These are phyloP conservation scores for Priocnemis perturbator DNA, from an alignment of 2,888 invertebrate species.

Conservation along the genomic window DNA sequence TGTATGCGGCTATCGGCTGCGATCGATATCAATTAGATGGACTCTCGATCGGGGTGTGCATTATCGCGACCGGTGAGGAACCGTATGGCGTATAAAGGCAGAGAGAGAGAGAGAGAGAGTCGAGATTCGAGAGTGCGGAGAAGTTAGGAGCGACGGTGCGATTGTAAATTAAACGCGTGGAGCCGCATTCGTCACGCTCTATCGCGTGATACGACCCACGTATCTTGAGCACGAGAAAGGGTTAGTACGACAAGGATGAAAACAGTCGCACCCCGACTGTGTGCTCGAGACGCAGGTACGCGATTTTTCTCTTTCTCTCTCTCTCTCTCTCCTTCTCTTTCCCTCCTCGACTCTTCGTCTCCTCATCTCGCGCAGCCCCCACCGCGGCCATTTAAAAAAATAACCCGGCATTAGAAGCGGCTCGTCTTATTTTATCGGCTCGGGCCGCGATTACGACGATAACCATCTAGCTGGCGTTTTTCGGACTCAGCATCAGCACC, in stretches of 20 bases:
- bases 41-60: no score
- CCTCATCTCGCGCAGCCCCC: neutral
- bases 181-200: no score
- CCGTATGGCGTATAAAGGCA: no score
- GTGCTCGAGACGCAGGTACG: neutral
- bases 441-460: conserved; percentile 65
- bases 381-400: conserved; percentile 45
- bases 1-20: conserved; percentile 35
- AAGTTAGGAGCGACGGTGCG: no score
- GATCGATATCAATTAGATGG: conserved; percentile 5
- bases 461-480: conserved; percentile 63
- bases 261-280: no score
- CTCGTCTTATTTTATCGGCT: conserved; percentile 60
- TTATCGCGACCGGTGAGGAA: no score
- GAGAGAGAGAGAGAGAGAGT: no score
- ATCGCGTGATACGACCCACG: no score
- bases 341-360: conserved; percentile 7
- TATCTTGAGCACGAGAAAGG: no score
- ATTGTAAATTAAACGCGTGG: no score
- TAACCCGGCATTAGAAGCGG: conserved; percentile 47
- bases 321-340: conserved; percentile 1
- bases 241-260: no score
- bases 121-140: no score
- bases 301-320: conserved; percentile 15
- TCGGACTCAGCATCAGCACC: conserved; percentile 49